Evolutionary conservation across 2,797 vertebrate genomes (phyloP).

Genomic region (Onychomys arenicola): DNA sequence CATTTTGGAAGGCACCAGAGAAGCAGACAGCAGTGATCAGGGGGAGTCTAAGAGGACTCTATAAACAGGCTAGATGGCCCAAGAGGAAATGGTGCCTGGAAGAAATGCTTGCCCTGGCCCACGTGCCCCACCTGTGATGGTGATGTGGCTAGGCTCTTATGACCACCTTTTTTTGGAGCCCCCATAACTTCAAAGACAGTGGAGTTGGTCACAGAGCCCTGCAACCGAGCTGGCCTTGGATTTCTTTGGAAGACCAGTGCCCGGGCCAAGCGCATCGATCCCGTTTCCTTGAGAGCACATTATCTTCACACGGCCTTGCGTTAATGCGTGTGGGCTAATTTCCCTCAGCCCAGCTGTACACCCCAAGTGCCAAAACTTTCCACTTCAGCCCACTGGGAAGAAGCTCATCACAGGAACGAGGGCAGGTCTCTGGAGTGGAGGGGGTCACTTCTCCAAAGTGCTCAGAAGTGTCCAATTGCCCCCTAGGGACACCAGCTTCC

Average conservation of each 20-base stretch:
- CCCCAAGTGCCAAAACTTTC: background rate
- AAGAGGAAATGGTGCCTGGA: background rate
- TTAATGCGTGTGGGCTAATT: background rate
- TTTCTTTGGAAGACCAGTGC: accelerated
- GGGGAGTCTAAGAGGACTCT: background rate
- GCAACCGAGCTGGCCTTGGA: background rate
- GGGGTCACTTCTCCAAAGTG: slow-evolving; percentile 75
- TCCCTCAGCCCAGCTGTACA: slow-evolving; percentile 50
- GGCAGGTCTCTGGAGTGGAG: background rate
- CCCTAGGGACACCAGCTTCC: slow-evolving; percentile 41
- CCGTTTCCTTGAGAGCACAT: slow-evolving; percentile 31
- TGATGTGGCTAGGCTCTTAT: background rate
- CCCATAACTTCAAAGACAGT: background rate
- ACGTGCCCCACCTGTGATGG: background rate
- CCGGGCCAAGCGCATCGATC: background rate
- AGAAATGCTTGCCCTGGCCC: background rate
- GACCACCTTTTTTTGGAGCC: background rate
- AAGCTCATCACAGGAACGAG: slow-evolving; percentile 19
- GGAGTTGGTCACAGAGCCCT: background rate
- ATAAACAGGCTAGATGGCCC: background rate
- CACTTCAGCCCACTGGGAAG: background rate
- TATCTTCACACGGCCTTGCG: background rate
- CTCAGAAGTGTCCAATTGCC: slow-evolving; percentile 73
- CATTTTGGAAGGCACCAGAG: background rate
- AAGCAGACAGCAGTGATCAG: no score